Evolutionary conservation across 2,797 vertebrate genomes (phyloP).

Genomic region (Antennarius maculatus): DNA sequence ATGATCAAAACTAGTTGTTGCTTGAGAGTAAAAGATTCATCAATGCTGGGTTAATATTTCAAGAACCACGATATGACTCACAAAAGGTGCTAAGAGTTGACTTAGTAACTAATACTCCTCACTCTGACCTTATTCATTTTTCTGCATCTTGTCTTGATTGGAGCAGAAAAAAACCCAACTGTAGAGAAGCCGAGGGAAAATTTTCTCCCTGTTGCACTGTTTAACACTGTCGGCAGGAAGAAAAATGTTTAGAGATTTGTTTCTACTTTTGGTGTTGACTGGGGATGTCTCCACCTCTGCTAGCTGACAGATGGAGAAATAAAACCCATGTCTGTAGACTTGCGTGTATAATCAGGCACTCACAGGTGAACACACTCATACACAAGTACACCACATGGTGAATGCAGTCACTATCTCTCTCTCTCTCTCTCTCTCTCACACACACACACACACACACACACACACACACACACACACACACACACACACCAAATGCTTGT

Average conservation of each 20-base stretch:
- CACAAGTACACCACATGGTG: background rate
- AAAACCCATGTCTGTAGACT: constrained; percentile 48
- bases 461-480: constrained; percentile 1
- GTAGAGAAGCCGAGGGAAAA: constrained; percentile 29
- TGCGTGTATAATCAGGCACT: constrained; percentile 42
- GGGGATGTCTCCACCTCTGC: constrained; percentile 8
- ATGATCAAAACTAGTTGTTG: constrained; percentile 23
- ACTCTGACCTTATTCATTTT: constrained; percentile 23
- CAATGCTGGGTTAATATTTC: constrained; percentile 24
- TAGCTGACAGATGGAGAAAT: constrained; percentile 47
- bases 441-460: background rate
- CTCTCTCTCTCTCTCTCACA: no score
- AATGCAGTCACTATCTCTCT: background rate
- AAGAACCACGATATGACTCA: constrained; percentile 47
- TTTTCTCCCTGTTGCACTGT: constrained; percentile 28
- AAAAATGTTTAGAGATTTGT: constrained; percentile 30
- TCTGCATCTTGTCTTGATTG: constrained; percentile 27
- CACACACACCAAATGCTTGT: constrained; percentile 28
- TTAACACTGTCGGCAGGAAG: constrained; percentile 24
- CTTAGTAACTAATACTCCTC: constrained; percentile 52
- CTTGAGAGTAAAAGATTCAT: constrained; percentile 29
- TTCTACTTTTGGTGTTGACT: constrained; percentile 60
- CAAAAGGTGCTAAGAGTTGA: constrained; percentile 39
- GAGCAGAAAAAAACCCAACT: constrained; percentile 10
- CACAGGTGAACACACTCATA: constrained; percentile 15